These are phyloP conservation scores for Phoeniculus purpureus DNA, from an alignment of 2,797 vertebrate species.

Conservation along the genomic window DNA sequence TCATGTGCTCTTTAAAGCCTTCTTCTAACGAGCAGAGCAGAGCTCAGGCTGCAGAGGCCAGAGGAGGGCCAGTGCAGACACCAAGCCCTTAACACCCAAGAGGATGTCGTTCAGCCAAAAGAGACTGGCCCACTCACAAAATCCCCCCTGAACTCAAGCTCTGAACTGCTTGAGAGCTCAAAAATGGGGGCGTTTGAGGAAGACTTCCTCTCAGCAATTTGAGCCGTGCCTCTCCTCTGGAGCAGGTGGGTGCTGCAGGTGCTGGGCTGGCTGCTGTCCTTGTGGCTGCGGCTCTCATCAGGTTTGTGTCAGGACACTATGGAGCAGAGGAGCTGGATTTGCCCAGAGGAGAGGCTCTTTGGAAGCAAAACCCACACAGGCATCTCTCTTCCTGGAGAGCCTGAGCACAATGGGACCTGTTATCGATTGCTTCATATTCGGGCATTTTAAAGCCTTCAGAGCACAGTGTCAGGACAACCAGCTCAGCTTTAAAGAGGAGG, in stretches of 20 bases:
- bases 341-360: background rate
- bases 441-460: background rate
- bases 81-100: background rate
- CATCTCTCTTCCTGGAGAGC: rapidly evolving
- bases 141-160: background rate
- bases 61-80: background rate
- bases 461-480: rapidly evolving
- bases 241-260: rapidly evolving
- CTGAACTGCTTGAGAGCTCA: background rate
- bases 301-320: background rate
- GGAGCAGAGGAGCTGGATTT: background rate
- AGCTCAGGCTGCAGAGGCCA: background rate
- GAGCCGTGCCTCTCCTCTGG: background rate
- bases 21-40: background rate
- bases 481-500: background rate
- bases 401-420: background rate
- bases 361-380: background rate
- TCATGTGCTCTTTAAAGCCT: background rate
- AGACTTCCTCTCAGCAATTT: background rate
- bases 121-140: background rate
- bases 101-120: background rate
- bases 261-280: background rate
- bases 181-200: background rate
- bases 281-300: too few relatives aligned
- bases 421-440: background rate